These are phyloP conservation scores for Mythimna albipuncta DNA, from an alignment of 2,888 invertebrate genomes.

Conservation along the genomic window DNA sequence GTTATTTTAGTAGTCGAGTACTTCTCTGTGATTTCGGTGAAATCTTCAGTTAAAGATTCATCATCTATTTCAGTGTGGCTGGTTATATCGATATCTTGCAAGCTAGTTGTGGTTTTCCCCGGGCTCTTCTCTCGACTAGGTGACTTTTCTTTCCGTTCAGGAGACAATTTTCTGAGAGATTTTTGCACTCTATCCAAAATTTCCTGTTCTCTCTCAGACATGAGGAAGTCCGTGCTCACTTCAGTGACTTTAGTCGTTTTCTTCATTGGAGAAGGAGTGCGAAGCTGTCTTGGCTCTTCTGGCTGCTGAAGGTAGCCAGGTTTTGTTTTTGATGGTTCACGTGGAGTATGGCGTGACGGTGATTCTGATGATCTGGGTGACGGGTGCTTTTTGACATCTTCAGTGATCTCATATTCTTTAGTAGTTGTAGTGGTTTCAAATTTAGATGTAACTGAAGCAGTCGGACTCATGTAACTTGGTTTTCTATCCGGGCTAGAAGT, in stretches of 20 bases:
- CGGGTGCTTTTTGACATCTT: conserved; percentile 34
- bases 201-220: conserved; percentile 83
- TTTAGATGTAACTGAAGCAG: conserved; percentile 54
- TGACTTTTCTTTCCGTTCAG: conserved; percentile 77
- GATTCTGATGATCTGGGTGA: conserved; percentile 54
- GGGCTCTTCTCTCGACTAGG: conserved; percentile 78
- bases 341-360: conserved; percentile 44
- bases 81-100: conserved; percentile 75
- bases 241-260: conserved; percentile 66
- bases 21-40: conserved; percentile 60
- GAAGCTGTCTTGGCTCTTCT: conserved; percentile 64
- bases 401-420: conserved; percentile 52
- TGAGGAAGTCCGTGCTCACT: conserved; percentile 73
- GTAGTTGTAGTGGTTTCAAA: conserved; percentile 56
- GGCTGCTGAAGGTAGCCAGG: conserved; percentile 50
- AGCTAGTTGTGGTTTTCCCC: conserved; percentile 75
- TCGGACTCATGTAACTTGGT: conserved; percentile 58
- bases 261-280: conserved; percentile 73
- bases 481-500: conserved; percentile 66
- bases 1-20: conserved; percentile 54
- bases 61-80: conserved; percentile 55
- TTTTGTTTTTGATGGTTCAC: conserved; percentile 40
- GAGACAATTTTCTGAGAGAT: conserved; percentile 83
- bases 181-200: conserved; percentile 83
- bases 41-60: conserved; percentile 52